Percentiles rank a stretch among this genome's conserved stretches.
These are phyloP conservation scores for Chelon labrosus DNA, from an alignment of 2,797 vertebrate genomes.

Conservation along the genomic window DNA sequence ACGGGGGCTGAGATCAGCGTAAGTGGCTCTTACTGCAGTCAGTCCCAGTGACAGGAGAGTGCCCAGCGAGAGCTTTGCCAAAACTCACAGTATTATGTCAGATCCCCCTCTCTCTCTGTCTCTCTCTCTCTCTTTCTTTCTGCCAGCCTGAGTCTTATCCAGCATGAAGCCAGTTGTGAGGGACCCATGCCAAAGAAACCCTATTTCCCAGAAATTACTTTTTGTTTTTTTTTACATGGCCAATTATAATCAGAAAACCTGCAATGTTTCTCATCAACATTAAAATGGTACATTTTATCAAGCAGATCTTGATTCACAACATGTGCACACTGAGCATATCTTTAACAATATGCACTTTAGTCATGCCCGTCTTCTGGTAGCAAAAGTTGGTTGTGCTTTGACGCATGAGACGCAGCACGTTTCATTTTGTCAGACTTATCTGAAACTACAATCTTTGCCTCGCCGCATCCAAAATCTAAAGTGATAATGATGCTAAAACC, in stretches of 20 bases:
- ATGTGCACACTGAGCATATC: too few relatives aligned
- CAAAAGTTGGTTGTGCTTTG: too few relatives aligned
- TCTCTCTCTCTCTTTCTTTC: conserved; percentile 2
- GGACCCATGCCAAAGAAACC: background rate
- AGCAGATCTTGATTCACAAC: too few relatives aligned
- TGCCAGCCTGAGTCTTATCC: conserved; percentile 23
- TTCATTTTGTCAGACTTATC: too few relatives aligned
- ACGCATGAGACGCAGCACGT: too few relatives aligned
- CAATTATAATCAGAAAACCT: background rate
- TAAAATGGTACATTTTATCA: too few relatives aligned
- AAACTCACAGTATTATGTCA: conserved; percentile 53
- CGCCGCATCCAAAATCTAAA: too few relatives aligned
- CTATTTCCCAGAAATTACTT: background rate
- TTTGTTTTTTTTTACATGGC: background rate
- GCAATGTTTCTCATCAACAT: too few relatives aligned
- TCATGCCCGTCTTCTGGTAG: too few relatives aligned
- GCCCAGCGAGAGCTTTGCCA: conserved; percentile 49
- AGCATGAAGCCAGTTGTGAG: conserved; percentile 32
- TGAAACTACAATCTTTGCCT: too few relatives aligned
- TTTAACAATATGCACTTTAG: too few relatives aligned
- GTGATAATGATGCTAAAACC: too few relatives aligned
- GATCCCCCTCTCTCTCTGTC: background rate
- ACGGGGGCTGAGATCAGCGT: conserved; percentile 19
- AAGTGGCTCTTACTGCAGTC: conserved; percentile 64
- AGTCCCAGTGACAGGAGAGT: conserved; percentile 50